phyloP scores from a whole-genome alignment of 2,113 vertebrate species.

The Brachyistius frenatus region DNA sequence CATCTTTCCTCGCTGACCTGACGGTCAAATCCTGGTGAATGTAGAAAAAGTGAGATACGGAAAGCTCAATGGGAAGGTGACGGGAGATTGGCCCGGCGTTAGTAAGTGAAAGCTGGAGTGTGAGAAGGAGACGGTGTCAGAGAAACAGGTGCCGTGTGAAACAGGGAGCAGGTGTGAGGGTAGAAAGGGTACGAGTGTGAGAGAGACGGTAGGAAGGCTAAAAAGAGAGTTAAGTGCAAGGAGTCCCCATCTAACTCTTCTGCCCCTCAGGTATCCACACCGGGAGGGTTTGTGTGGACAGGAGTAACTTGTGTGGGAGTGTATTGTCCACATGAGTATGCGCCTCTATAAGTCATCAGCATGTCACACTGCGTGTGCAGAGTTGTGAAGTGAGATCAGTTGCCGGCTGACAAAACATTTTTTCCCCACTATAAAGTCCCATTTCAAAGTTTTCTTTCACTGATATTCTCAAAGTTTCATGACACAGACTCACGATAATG shows the following conservation, averaged over 20 bases:
- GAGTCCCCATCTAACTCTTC: slow-evolving; percentile 22
- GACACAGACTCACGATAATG: too few species aligned
- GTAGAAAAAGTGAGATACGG: slow-evolving; percentile 33
- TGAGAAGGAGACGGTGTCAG: slow-evolving; percentile 39
- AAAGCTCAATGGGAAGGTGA: slow-evolving; percentile 34
- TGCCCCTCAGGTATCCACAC: neutral
- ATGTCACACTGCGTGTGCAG: too few species aligned
- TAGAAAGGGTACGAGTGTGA: slow-evolving; percentile 47
- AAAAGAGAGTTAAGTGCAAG: slow-evolving; percentile 47
- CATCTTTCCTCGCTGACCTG: slow-evolving; percentile 13
- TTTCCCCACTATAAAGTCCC: too few species aligned
- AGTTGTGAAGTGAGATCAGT: too few species aligned
- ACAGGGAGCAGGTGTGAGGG: slow-evolving; percentile 66
- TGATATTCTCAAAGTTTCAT: too few species aligned
- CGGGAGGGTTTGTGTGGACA: neutral
- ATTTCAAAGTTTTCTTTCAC: too few species aligned
- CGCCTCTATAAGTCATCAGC: too few species aligned
- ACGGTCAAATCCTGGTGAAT: slow-evolving; percentile 21
- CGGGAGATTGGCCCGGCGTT: slow-evolving; percentile 44
- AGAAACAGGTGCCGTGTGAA: slow-evolving; percentile 58
- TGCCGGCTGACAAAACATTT: too few species aligned
- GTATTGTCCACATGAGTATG: too few species aligned
- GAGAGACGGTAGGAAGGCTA: slow-evolving; percentile 35
- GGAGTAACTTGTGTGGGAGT: too few species aligned
- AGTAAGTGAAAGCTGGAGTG: slow-evolving; percentile 42